Percentiles rank a stretch among this genome's conserved stretches.
Evolutionary conservation across 2,797 vertebrate genomes (phyloP).

Genomic region (Falco rusticolus): DNA sequence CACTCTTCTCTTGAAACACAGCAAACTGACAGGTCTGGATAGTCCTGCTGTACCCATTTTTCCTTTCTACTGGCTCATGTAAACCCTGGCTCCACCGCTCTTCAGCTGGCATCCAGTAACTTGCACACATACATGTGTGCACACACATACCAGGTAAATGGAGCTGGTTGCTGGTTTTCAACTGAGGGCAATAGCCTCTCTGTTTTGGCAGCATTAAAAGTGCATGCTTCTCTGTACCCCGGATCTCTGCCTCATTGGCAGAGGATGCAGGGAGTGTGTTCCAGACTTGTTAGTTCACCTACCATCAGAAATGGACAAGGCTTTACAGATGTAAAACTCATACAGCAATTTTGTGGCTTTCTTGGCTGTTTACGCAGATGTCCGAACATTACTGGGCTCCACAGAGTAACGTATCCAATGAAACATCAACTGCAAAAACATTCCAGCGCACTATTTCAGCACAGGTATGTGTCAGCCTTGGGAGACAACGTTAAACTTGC

Average conservation of each 20-base stretch:
- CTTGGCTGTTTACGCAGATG: constrained; percentile 84
- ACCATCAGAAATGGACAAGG: background rate
- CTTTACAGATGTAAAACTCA: background rate
- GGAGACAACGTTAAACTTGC: background rate
- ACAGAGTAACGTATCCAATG: constrained; percentile 97
- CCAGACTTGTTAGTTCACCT: background rate
- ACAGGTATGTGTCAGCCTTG: constrained; percentile 81
- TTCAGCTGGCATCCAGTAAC: background rate
- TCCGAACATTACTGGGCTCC: constrained; percentile 99
- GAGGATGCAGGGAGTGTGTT: background rate
- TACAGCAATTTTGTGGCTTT: background rate
- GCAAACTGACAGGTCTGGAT: background rate
- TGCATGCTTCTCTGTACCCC: background rate
- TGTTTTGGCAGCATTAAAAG: background rate
- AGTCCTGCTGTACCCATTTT: background rate
- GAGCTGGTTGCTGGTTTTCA: background rate
- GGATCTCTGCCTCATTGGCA: background rate
- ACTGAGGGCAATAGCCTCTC: background rate
- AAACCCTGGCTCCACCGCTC: background rate
- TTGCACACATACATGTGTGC: too few relatives aligned
- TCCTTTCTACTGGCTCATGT: background rate
- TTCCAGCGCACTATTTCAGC: constrained; percentile 99
- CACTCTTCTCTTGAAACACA: background rate
- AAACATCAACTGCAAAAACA: constrained; percentile 98
- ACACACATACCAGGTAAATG: background rate